These are phyloP conservation scores for Psophia crepitans DNA, from an alignment of 2,113 vertebrate genomes.

Conservation along the genomic window DNA sequence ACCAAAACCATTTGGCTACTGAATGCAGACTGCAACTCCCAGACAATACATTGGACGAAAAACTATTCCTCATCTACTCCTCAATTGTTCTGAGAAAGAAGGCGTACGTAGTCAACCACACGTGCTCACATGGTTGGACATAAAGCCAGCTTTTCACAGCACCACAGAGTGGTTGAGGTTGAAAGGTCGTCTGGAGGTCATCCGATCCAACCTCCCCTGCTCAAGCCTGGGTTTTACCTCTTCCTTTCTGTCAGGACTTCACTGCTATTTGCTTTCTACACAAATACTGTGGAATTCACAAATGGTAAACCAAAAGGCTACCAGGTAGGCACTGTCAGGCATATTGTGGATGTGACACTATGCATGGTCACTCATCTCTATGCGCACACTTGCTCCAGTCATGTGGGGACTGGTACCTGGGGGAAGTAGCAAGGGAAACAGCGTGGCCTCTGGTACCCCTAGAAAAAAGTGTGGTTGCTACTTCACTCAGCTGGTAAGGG, in stretches of 20 bases:
- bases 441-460: neutral
- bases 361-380: neutral
- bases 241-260: neutral
- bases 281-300: neutral
- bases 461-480: neutral
- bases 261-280: neutral
- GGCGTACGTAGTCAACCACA: neutral
- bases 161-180: neutral
- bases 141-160: neutral
- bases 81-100: neutral
- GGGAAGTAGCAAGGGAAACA: too few relatives aligned
- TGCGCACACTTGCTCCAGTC: neutral
- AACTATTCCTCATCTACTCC: neutral
- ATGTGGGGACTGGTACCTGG: too few relatives aligned
- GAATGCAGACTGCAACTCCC: neutral
- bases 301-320: neutral
- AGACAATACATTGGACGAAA: neutral
- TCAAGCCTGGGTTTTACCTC: neutral
- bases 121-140: neutral
- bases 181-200: neutral
- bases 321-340: neutral
- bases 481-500: neutral
- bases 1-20: neutral
- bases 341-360: neutral
- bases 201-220: neutral